Conservation (phyloP, 92 coral and sea anemone genomes). For the Porites evermanni region DNA sequence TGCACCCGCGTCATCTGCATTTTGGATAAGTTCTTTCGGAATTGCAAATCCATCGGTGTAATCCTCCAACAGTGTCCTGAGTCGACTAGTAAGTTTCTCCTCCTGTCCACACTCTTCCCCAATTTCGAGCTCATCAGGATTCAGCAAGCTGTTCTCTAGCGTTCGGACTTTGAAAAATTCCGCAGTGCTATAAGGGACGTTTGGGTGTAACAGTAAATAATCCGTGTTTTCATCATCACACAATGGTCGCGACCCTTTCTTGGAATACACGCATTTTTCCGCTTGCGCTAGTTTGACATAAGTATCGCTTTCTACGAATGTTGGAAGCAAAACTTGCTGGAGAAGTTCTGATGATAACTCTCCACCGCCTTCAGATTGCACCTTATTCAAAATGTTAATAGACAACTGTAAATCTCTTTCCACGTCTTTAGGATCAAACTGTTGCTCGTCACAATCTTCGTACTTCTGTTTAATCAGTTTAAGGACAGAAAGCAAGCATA, state of each 20-base stretch:
- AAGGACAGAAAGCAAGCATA: conserved; percentile 59
- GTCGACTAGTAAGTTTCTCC: conserved; percentile 76
- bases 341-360: conserved; percentile 11
- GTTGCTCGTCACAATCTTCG: neutral
- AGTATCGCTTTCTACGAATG: conserved; percentile 48
- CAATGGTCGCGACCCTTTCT: conserved; percentile 61
- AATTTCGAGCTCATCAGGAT: conserved; percentile 78
- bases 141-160: conserved; percentile 74
- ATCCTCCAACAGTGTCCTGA: conserved; percentile 69
- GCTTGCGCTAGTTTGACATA: conserved; percentile 47
- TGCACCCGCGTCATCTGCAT: conserved; percentile 84
- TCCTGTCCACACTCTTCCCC: conserved; percentile 88
- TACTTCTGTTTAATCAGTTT: conserved; percentile 63
- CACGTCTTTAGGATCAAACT: conserved; percentile 24
- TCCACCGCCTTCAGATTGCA: conserved; percentile 36
- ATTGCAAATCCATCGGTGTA: conserved; percentile 86
- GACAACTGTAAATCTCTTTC: conserved; percentile 66
- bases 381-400: conserved; percentile 64
- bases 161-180: conserved; percentile 74
- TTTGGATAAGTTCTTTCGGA: conserved; percentile 82
- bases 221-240: conserved; percentile 69
- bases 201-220: conserved; percentile 63
- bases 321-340: conserved; percentile 62
- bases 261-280: conserved; percentile 75
- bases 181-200: conserved; percentile 65